phyloP scores from a whole-genome alignment of 2,797 vertebrate species.

The Catamblyrhynchus diadema region DNA sequence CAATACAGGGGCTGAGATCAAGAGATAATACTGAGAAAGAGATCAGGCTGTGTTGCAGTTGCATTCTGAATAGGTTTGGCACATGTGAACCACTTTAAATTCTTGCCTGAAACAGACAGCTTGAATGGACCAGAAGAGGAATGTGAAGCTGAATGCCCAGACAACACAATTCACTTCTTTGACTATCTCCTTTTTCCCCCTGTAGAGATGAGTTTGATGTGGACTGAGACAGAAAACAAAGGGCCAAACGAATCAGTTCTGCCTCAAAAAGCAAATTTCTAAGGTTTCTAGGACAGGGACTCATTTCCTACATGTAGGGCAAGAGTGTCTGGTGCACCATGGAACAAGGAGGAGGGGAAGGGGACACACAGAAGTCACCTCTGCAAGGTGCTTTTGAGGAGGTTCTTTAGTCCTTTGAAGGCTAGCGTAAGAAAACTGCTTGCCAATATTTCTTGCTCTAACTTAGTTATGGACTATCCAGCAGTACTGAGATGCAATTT shows the following conservation, averaged over 20 bases:
- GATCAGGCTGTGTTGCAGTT: background rate
- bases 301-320: accelerated
- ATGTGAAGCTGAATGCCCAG: background rate
- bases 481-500: background rate
- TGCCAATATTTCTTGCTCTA: background rate
- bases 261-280: background rate
- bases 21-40: background rate
- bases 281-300: background rate
- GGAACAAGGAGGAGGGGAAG: background rate
- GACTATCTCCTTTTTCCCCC: background rate
- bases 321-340: background rate
- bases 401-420: background rate
- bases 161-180: background rate
- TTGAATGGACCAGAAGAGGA: background rate
- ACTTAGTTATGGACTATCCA: background rate
- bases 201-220: background rate
- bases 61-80: background rate
- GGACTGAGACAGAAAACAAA: background rate
- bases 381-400: background rate
- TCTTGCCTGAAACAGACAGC: background rate
- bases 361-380: background rate
- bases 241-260: background rate
- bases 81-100: background rate
- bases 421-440: background rate
- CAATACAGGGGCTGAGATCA: background rate